A percentile compares a stretch with the other conserved stretches of the same genome.
Conservation (phyloP, 2,797 vertebrate species). For the Brotula barbata region DNA sequence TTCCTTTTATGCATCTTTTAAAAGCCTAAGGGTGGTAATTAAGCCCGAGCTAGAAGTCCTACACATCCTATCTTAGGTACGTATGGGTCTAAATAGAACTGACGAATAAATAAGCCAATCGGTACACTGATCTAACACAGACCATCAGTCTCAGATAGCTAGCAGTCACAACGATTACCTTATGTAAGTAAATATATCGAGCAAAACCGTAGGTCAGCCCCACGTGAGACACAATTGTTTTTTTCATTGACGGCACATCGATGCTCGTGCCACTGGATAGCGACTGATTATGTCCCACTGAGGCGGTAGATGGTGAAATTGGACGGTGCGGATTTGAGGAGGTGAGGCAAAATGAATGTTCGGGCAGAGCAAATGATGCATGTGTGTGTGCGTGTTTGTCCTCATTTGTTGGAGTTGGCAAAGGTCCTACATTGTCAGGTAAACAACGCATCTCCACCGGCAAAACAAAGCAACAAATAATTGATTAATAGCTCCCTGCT, state of each 20-base stretch:
- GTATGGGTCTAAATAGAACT: too few relatives aligned
- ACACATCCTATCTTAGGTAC: too few relatives aligned
- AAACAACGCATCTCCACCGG: constrained; percentile 40
- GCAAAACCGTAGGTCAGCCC: constrained; percentile 71
- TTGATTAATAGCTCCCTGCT: constrained; percentile 33
- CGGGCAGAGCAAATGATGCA: constrained; percentile 33
- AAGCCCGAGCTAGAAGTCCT: too few relatives aligned
- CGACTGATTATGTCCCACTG: constrained; percentile 59
- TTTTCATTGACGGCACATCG: constrained; percentile 58
- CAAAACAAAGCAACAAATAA: constrained; percentile 21
- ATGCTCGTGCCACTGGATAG: constrained; percentile 53
- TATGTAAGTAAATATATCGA: constrained; percentile 74
- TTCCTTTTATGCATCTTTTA: too few relatives aligned
- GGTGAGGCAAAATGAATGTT: constrained; percentile 35
- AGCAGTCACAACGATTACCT: constrained; percentile 64
- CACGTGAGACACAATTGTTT: constrained; percentile 53
- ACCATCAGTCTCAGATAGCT: constrained; percentile 73
- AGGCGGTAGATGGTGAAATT: constrained; percentile 54
- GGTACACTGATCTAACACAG: constrained; percentile 69
- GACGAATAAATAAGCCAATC: too few relatives aligned
- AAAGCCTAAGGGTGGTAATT: too few relatives aligned
- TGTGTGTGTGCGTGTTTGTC: constrained; percentile 23
- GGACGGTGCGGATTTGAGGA: constrained; percentile 54
- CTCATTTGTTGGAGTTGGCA: constrained; percentile 37
- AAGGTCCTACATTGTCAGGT: constrained; percentile 36